Base-by-base conservation (phyloP, 1,140 invertebrate species). In the Drosophila rufa region DNA sequence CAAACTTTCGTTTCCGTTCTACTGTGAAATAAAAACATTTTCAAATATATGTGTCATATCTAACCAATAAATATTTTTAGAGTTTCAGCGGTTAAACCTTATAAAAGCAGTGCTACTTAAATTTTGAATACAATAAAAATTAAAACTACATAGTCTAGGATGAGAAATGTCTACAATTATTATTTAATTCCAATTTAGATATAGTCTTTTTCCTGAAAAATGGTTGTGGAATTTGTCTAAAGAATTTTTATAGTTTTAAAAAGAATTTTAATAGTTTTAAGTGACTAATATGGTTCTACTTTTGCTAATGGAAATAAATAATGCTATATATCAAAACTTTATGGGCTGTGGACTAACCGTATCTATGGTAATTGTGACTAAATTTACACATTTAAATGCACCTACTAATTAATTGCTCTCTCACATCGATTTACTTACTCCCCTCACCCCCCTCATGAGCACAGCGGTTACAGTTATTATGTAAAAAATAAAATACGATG, bases 401-500 rank as follows among this genome's bases (percentile, higher is more conserved):
- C 38, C 58, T 48, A 68, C 67, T 68, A 58, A 73, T 27, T 59
- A 50, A 73, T 59, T 57, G 45, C 66, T 73, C 66, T 70, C 66
- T 59, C 67, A 36, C 67, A 59, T 69, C 64, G 25, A 68, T 38
- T 69, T 25, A 46, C 64, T 40, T n/a, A 40, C 14, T 22, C 14
- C 8, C 19, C 17, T 38, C 33, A 7, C 4, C 14, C 51, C 51
- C 30, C 30, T 8, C 0, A 19, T 0, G 4, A 25, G 30, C 58
- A 70, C 62, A 15, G 66, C 67, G 46, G 53, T 73, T 73, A 64
- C 82, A 85, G 82, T 74, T 84, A 81, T 84, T 84, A 85, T 66
- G 66, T 78, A 57, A 80, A 77, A 62, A 76, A 42, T 45, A 53
- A 50, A 71, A 59, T 53, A 79, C 74, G 33, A 79, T 64, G 36